Evolutionary conservation across 2,888 invertebrate species (phyloP).

Genomic region (Heliconius erato): DNA sequence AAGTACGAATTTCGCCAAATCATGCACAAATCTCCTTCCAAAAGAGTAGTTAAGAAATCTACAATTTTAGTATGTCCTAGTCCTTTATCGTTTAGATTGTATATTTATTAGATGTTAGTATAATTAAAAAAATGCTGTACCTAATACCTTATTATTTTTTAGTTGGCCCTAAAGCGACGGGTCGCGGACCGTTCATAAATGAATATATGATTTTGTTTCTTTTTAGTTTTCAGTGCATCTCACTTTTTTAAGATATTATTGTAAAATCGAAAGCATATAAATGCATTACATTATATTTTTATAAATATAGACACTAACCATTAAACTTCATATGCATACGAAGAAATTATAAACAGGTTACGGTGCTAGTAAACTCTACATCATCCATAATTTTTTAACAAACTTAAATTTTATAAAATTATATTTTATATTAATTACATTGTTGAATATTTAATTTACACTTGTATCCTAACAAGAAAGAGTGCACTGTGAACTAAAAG

Average conservation of each 20-base stretch:
- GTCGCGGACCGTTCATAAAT: constrained; percentile 40
- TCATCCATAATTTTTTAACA: constrained; percentile 38
- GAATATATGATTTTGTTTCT: constrained; percentile 17
- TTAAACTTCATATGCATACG: constrained; percentile 1
- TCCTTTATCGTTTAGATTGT: constrained; percentile 61
- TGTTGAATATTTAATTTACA: not conserved
- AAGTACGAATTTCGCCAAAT: constrained; percentile 42
- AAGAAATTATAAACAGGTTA: constrained; percentile 31
- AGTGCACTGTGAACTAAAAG: constrained; percentile 46
- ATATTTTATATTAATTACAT: constrained; percentile 11
- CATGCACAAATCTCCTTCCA: constrained; percentile 52
- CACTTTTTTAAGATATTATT: not conserved
- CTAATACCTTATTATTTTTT: constrained; percentile 34
- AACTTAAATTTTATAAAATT: constrained; percentile 9
- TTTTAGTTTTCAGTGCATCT: constrained; percentile 47
- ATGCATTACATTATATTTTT: constrained; percentile 18
- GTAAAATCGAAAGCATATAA: not conserved
- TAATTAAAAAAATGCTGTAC: constrained; percentile 41
- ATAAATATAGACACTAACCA: constrained; percentile 23
- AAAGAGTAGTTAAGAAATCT: constrained; percentile 52
- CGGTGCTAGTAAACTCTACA: constrained; percentile 45
- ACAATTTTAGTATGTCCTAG: constrained; percentile 65
- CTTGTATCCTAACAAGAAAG: not conserved
- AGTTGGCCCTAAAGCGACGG: constrained; percentile 37
- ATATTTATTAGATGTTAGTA: constrained; percentile 61